These are phyloP conservation scores for Catonia carolina DNA, from an alignment of 2,888 invertebrate genomes.

Conservation along the genomic window DNA sequence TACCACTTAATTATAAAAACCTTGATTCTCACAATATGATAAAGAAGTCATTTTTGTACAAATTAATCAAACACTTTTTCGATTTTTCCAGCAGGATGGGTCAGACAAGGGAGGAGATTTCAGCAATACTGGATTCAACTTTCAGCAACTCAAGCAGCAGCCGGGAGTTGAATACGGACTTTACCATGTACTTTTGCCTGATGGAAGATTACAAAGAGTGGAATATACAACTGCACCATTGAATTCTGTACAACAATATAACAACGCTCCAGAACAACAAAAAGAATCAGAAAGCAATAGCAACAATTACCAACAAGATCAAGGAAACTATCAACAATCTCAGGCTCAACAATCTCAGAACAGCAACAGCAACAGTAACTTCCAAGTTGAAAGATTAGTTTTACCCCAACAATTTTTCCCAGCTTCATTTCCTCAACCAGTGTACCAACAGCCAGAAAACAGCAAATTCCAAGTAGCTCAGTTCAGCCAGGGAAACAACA, in stretches of 20 bases:
- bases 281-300: conserved; percentile 3
- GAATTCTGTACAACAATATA: conserved; percentile 5
- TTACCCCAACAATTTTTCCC: conserved; percentile 12
- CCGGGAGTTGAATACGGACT: conserved; percentile 28
- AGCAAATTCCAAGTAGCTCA: background rate
- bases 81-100: no score
- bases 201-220: conserved; percentile 33
- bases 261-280: conserved; percentile 14
- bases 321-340: conserved; percentile 2
- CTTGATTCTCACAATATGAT: no score
- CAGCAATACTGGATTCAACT: background rate
- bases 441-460: background rate
- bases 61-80: no score
- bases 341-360: conserved; percentile 16
- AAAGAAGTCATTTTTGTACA: no score
- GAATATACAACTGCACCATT: conserved; percentile 27
- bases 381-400: background rate
- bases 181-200: conserved; percentile 34
- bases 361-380: conserved; percentile 6
- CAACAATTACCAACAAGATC: conserved; percentile 10
- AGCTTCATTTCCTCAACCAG: background rate
- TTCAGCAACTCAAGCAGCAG: conserved; percentile 17
- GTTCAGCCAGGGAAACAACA: background rate
- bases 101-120: no score
- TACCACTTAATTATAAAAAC: no score